Percentiles rank a stretch among this genome's conserved stretches.
Evolutionary conservation across 2,797 vertebrate genomes (phyloP).

Genomic region (Hozukius guyotensis): DNA sequence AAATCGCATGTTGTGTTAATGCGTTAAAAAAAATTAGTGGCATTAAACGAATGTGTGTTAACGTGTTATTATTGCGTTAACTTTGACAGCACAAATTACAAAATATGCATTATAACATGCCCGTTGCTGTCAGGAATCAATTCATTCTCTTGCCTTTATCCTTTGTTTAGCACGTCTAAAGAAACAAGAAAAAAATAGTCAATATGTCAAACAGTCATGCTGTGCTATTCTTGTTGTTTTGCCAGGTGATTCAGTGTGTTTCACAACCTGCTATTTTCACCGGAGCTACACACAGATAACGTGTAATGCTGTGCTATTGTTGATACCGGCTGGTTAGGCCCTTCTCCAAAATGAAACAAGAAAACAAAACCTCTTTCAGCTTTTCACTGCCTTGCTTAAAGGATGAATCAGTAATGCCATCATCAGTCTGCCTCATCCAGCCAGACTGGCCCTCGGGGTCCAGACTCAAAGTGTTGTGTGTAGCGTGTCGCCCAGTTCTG

Average conservation of each 20-base stretch:
- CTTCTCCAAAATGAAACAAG: slow-evolving; percentile 3
- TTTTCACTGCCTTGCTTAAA: slow-evolving; percentile 16
- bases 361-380: slow-evolving; percentile 1
- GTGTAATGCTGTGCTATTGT: slow-evolving; percentile 19
- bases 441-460: neutral
- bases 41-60: fast-evolving
- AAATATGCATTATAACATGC: neutral
- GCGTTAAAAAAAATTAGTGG: too few relatives aligned
- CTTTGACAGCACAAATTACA: neutral
- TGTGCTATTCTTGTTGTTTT: slow-evolving; percentile 55
- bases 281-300: slow-evolving; percentile 17
- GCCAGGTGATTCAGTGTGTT: slow-evolving; percentile 57
- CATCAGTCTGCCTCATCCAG: neutral
- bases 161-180: slow-evolving; percentile 10
- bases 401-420: slow-evolving; percentile 24
- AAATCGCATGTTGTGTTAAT: too few relatives aligned
- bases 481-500: slow-evolving; percentile 1
- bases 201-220: slow-evolving; percentile 32
- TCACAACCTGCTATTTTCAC: slow-evolving; percentile 60
- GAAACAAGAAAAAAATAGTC: slow-evolving; percentile 27
- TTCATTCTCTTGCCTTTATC: slow-evolving; percentile 2
- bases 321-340: slow-evolving; percentile 18
- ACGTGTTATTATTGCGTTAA: too few relatives aligned
- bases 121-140: slow-evolving; percentile 4
- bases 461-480: slow-evolving; percentile 28